Evolutionary conservation across 2,113 vertebrate genomes (phyloP), one percentile per base, ranked within the genome.

Genomic region (Heterotilapia buettikoferi): DNA sequence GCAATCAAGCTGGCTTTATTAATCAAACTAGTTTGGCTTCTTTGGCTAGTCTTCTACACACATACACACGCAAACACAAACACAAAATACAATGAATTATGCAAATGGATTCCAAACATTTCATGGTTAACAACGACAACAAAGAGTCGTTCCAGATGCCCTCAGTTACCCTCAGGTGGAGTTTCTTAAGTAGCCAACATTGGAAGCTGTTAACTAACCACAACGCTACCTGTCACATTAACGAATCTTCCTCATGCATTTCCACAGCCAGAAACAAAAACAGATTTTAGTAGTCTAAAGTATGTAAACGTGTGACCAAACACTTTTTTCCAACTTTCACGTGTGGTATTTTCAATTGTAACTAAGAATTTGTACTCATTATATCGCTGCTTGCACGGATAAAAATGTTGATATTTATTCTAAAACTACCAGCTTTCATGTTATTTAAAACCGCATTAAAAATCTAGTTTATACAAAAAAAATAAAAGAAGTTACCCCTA

Each of bases 191-290:
- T 47, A 21, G 12, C 14, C 19, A n/a, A 9, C 24, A 6, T 83
- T 8, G 40, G 5, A 73, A 53, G 31, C 18, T 53, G 16, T 68
- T 29, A 36, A 54, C n/a, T 13, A n/a, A 8, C 6, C 24, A 57
- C 11, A 5, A 61, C 5, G 2, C 71, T 61, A 52, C 53, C 43
- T n/a, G 26, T 52, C 45, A 76, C 71, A 50, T 19, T 76, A 11
- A 31, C 0, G 0, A 11, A 1, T 29, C 43, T 29, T 47, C 1
- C 6, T 47, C 24, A 10, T 11, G 2, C 40, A 19, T 24, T 54
- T 54, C 24, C 10, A 54, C 53, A 78, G 2, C 71, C 12, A 6
- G 16, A 12, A 50, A 76, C 24, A 33, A 78, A 52, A 78, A 50
- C 18, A 31, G 1, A 31, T 78, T 78, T 50, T 16, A 4, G 0